These are phyloP conservation scores for Hydropsyche betteni DNA, from an alignment of 2,888 invertebrate species.

Conservation along the genomic window DNA sequence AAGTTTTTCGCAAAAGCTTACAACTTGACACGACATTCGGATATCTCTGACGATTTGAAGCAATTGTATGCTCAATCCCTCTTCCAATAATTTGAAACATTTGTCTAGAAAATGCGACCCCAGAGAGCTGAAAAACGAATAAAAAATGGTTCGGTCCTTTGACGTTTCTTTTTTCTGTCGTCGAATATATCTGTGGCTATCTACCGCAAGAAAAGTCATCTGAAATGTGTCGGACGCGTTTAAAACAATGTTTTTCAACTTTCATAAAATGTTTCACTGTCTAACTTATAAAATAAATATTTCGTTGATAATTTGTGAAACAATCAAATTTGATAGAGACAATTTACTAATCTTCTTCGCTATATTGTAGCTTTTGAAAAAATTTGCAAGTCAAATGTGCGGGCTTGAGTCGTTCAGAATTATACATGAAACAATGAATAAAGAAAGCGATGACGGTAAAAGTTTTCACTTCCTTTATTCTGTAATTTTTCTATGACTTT, in stretches of 20 bases:
- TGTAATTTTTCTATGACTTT: neutral
- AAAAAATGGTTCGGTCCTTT: conserved; percentile 2
- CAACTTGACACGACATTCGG: neutral
- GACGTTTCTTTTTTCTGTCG: neutral
- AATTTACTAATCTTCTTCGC: neutral
- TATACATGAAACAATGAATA: conserved; percentile 24
- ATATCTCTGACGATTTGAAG: conserved; percentile 12
- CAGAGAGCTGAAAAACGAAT: conserved; percentile 1
- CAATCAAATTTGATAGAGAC: neutral
- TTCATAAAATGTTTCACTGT: neutral
- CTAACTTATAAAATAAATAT: neutral
- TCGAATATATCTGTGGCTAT: neutral
- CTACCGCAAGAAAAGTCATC: neutral
- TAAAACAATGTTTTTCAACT: conserved; percentile 14
- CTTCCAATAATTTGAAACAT: conserved; percentile 6
- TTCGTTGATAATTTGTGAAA: neutral
- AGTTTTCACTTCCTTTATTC: conserved; percentile 5
- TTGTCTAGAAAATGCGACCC: conserved; percentile 2
- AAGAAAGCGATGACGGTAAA: conserved; percentile 12
- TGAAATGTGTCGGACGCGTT: neutral
- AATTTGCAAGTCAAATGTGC: conserved; percentile 8
- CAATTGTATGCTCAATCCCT: neutral
- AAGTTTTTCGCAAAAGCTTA: conserved; percentile 5
- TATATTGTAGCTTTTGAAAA: neutral
- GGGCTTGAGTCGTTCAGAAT: neutral